Base-by-base conservation (phyloP, 2,888 invertebrate genomes). In the Panzeria rudis region DNA sequence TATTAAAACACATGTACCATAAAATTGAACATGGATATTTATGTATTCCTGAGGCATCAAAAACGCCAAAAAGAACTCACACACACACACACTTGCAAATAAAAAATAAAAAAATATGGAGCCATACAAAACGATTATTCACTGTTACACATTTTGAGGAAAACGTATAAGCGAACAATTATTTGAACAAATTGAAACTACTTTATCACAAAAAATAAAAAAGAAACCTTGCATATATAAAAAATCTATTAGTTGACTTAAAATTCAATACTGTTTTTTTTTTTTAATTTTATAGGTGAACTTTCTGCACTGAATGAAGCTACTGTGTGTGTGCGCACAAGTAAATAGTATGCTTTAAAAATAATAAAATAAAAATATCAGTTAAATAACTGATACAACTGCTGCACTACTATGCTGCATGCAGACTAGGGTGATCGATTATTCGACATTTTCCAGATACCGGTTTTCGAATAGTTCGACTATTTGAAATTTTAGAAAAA, bases 361-460 rank as follows among this genome's bases (percentile, higher is more conserved):
- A 75, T 62, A 62, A 23, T 54, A 41, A 59, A 54, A 76, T 29
- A 20, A 29, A 50, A 69, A n/a, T 52, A 69, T 52, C 69, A 69
- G 78, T 71, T 78, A 78, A 78, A 78, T 71, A 78, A 78, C 78
- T 78, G 78, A 61, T 52, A 62, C 52, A 68, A 35, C 7, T 38
- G 54, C 59, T 29, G 59, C 56, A 66, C 50, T 17, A 59, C 56
- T 38, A 66, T 25, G 35, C 47, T 52, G 54, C 50, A 59, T 20
- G 9, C n/a, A n/a, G n/a, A n/a, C n/a, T n/a, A n/a, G n/a, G n/a
- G n/a, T n/a, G n/a, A n/a, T n/a, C n/a, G n/a, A n/a, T n/a, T n/a
- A n/a, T n/a, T n/a, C n/a, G n/a, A n/a, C n/a, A n/a, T n/a, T n/a
- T n/a, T n/a, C n/a, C n/a, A n/a, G n/a, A n/a, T n/a, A n/a, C n/a